phyloP scores from a whole-genome alignment of 2,113 vertebrate species.

The Scopus umbretta region DNA sequence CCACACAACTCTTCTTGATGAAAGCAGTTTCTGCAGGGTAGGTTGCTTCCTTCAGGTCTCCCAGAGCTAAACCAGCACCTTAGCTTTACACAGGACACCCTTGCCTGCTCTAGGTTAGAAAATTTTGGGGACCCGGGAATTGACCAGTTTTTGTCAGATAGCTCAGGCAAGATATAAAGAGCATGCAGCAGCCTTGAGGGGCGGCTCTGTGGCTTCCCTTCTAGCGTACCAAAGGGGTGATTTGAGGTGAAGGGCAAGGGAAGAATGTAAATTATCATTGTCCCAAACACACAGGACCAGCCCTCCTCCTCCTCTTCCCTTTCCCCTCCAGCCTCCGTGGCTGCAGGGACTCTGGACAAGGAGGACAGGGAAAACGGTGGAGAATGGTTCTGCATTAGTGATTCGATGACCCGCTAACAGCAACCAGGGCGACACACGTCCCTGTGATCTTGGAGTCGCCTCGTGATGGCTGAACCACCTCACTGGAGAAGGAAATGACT shows the following conservation, averaged over 20 bases:
- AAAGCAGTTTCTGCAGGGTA: neutral
- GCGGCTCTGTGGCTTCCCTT: neutral
- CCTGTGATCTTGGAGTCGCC: neutral
- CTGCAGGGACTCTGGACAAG: neutral
- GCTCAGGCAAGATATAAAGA: neutral
- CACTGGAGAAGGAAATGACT: constrained; percentile 28
- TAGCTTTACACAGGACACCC: neutral
- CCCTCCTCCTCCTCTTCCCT: neutral
- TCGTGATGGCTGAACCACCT: constrained; percentile 27
- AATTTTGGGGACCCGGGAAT: neutral
- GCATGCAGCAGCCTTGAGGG: neutral
- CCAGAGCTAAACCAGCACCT: neutral
- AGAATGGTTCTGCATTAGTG: neutral
- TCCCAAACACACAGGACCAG: neutral
- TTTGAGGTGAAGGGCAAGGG: neutral
- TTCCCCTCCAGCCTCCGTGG: neutral
- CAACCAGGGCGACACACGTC: neutral
- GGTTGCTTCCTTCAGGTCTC: neutral
- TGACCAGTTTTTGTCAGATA: neutral
- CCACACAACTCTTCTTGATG: neutral
- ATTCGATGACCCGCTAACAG: neutral
- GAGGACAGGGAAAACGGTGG: neutral
- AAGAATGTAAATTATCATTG: neutral
- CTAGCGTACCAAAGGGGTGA: neutral
- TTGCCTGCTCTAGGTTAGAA: neutral